Conservation (phyloP, 2,113 vertebrate genomes). For the Sardina pilchardus region DNA sequence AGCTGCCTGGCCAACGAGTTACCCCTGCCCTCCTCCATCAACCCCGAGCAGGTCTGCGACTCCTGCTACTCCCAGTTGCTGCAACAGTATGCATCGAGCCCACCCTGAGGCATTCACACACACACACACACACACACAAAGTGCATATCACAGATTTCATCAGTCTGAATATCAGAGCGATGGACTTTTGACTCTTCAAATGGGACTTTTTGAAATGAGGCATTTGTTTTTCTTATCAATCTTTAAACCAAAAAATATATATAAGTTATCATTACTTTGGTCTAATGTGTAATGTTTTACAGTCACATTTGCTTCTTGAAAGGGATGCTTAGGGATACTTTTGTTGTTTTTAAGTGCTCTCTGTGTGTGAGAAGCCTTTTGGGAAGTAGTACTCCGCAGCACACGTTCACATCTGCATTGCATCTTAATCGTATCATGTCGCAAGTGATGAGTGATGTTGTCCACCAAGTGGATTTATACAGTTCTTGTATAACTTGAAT, state of each 20-base stretch:
- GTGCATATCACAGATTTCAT: background rate
- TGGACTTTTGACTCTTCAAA: background rate
- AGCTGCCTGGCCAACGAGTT: constrained; percentile 79
- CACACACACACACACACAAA: background rate
- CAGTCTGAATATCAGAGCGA: background rate
- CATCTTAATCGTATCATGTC: constrained; percentile 20
- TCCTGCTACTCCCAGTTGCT: constrained; percentile 78
- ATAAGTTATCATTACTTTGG: constrained; percentile 19
- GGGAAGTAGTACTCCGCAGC: background rate
- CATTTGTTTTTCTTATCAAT: constrained; percentile 50
- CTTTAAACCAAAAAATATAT: background rate
- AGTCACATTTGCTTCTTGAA: constrained; percentile 25
- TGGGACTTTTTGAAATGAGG: constrained; percentile 30
- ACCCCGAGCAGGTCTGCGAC: constrained; percentile 81
- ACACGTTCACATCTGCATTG: constrained; percentile 31
- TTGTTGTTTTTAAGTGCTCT: constrained; percentile 16
- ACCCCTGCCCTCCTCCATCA: constrained; percentile 88
- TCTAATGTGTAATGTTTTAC: background rate
- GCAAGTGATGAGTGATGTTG: constrained; percentile 35
- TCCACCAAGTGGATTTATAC: constrained; percentile 61
- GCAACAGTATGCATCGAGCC: constrained; percentile 81
- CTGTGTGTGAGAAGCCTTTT: constrained; percentile 17
- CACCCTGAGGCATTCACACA: constrained; percentile 65
- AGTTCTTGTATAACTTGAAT: constrained; percentile 36
- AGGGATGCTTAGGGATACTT: constrained; percentile 15